These are phyloP conservation scores for Watsonalla cultraria DNA, from an alignment of 2,888 invertebrate species.

Conservation along the genomic window DNA sequence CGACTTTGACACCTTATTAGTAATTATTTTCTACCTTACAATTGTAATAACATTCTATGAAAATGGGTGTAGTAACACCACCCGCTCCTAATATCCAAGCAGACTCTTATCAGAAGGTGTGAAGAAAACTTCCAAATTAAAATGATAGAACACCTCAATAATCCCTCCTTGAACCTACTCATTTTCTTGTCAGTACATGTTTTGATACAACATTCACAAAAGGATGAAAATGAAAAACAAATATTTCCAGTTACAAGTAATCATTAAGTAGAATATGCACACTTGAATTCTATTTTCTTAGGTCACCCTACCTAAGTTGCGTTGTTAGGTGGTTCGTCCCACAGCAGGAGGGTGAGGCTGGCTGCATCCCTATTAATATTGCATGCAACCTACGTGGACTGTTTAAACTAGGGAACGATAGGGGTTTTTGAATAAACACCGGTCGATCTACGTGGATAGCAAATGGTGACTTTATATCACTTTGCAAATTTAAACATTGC, in stretches of 20 bases:
- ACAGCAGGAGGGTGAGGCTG: constrained; percentile 36
- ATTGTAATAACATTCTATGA: no score
- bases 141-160: no score
- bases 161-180: no score
- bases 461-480: neutral
- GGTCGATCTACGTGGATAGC: neutral
- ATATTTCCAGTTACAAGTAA: neutral
- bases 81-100: no score
- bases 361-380: constrained; percentile 69
- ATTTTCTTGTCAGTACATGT: no score
- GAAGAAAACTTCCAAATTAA: no score
- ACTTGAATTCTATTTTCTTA: neutral
- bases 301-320: neutral
- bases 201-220: no score
- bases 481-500: neutral
- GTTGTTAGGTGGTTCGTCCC: constrained; percentile 14
- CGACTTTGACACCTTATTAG: no score
- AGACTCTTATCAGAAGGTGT: no score
- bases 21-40: no score
- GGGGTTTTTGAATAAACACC: constrained; percentile 14
- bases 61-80: no score
- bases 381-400: constrained; percentile 63
- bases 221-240: neutral
- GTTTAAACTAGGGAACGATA: constrained; percentile 51
- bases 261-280: neutral